Percentiles rank a stretch among this genome's conserved stretches.
phyloP scores from a whole-genome alignment of 2,888 invertebrate genomes.

The Sphecodes monilicornis region DNA sequence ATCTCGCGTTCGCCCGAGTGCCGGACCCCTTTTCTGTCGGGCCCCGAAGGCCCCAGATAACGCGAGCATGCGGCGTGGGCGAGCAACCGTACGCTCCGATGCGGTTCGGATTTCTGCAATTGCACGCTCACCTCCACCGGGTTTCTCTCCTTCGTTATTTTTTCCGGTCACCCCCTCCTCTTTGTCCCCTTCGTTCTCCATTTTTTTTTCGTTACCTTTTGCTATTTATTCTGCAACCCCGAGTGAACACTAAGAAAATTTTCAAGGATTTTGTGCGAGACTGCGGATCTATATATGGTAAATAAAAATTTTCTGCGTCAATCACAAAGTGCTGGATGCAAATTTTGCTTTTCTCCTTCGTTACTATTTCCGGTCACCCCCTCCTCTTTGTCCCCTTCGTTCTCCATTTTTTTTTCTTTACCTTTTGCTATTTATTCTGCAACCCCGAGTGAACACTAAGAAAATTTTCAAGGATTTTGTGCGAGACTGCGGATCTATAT shows the following conservation, averaged over 20 bases:
- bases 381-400: not conserved
- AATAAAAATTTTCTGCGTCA: too few species aligned
- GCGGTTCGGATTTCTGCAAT: constrained; percentile 60
- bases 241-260: too few species aligned
- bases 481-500: too few species aligned
- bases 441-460: not conserved
- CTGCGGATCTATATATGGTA: too few species aligned
- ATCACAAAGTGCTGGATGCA: too few species aligned
- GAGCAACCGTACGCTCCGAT: constrained; percentile 75
- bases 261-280: too few species aligned
- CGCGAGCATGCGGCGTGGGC: constrained; percentile 75
- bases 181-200: not conserved
- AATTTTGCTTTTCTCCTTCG: constrained; percentile 39
- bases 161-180: constrained; percentile 1
- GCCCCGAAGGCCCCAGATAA: constrained; percentile 72
- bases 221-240: not conserved
- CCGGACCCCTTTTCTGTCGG: constrained; percentile 60
- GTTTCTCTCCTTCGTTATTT: constrained; percentile 40
- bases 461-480: too few species aligned
- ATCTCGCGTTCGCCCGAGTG: constrained; percentile 21
- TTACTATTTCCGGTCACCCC: constrained; percentile 27
- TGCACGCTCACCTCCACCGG: constrained; percentile 43
- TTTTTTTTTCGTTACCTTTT: not conserved
- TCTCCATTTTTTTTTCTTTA: not conserved
- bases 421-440: not conserved